Evolutionary conservation across 2,888 invertebrate species (phyloP).

Genomic region (Tillus elongatus): DNA sequence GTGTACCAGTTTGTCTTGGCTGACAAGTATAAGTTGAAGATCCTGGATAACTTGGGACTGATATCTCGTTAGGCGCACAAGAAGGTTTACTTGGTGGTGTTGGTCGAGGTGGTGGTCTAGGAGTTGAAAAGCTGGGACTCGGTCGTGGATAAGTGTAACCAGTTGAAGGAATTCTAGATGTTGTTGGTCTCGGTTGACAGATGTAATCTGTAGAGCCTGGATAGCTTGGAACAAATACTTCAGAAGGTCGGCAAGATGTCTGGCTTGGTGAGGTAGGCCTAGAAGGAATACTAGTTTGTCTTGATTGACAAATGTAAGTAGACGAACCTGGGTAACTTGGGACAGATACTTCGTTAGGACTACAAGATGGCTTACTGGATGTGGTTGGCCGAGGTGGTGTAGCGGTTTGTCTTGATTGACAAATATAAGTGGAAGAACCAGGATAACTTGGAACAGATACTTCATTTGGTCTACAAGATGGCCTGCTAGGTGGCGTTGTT

Average conservation of each 20-base stretch:
- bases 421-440: conserved; percentile 4
- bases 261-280: conserved; percentile 8
- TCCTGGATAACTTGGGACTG: conserved; percentile 10
- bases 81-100: background rate
- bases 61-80: conserved; percentile 13
- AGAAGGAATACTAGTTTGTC: conserved; percentile 4
- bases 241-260: conserved; percentile 6
- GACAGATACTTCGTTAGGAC: too few species aligned
- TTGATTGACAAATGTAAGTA: too few species aligned
- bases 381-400: conserved; percentile 8
- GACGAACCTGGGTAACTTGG: too few species aligned
- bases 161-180: conserved; percentile 15
- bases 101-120: background rate
- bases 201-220: conserved; percentile 1
- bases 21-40: conserved; percentile 4
- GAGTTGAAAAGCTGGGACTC: conserved; percentile 4
- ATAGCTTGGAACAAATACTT: conserved; percentile 3
- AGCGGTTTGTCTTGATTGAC: conserved; percentile 15
- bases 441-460: conserved; percentile 3
- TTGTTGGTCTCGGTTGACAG: conserved; percentile 10
- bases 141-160: conserved; percentile 15
- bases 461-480: conserved; percentile 6
- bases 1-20: background rate
- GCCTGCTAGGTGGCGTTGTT: conserved; percentile 6
- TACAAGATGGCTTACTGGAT: background rate